These are phyloP conservation scores for Ennomos erosarius DNA, from an alignment of 2,888 invertebrate genomes.

Conservation along the genomic window DNA sequence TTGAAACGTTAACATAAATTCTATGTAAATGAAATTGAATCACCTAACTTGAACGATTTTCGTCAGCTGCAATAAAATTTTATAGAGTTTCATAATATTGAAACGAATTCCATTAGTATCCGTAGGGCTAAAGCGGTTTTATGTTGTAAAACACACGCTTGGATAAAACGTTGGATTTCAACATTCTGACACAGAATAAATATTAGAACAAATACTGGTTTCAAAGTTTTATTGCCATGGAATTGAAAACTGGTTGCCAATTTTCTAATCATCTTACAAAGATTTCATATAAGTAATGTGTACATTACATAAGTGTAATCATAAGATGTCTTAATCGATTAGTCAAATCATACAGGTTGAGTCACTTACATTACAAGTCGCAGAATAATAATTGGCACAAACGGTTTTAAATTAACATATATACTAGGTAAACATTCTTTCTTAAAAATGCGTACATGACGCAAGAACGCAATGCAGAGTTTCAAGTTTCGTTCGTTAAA, in stretches of 20 bases:
- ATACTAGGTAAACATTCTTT: not conserved
- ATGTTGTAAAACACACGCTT: slow-evolving; percentile 19
- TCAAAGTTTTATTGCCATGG: slow-evolving; percentile 9
- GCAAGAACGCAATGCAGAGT: slow-evolving; percentile 41
- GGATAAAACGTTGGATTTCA: slow-evolving; percentile 10
- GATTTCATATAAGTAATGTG: no score
- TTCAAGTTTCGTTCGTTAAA: slow-evolving; percentile 46
- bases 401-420: not conserved
- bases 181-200: slow-evolving; percentile 1
- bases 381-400: not conserved
- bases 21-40: slow-evolving; percentile 24
- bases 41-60: slow-evolving; percentile 27
- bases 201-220: no score
- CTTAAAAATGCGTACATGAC: slow-evolving; percentile 33
- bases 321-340: not conserved
- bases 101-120: slow-evolving; percentile 25
- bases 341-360: not conserved
- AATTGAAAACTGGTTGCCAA: not conserved
- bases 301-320: not conserved
- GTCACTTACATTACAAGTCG: not conserved
- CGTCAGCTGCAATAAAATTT: slow-evolving; percentile 34
- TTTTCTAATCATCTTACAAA: not conserved
- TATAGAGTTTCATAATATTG: slow-evolving; percentile 33
- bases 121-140: slow-evolving; percentile 26
- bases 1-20: slow-evolving; percentile 18